Conservation (phyloP, 2,888 invertebrate species). For the Acleris laterana region DNA sequence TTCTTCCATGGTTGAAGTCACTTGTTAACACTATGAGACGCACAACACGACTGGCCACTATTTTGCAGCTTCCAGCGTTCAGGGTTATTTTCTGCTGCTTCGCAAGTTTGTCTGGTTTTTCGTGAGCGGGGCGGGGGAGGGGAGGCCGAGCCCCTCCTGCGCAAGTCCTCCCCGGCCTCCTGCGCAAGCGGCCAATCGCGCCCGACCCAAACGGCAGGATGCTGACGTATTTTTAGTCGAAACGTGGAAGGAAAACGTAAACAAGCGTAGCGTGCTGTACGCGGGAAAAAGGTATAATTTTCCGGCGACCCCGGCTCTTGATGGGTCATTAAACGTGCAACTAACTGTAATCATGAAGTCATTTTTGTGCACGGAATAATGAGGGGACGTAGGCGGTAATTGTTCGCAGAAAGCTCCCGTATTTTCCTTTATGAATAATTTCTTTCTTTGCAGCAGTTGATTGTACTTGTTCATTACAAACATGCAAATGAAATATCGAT, state of each 20-base stretch:
- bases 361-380: slow-evolving; percentile 18
- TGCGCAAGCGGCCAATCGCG: slow-evolving; percentile 76
- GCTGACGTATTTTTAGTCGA: slow-evolving; percentile 80
- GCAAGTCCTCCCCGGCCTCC: slow-evolving; percentile 72
- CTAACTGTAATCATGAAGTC: slow-evolving; percentile 33
- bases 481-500: neutral
- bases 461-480: too few relatives aligned
- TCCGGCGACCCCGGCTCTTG: slow-evolving; percentile 26
- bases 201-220: slow-evolving; percentile 82
- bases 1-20: slow-evolving; percentile 81
- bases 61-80: slow-evolving; percentile 77
- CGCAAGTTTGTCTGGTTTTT: slow-evolving; percentile 68
- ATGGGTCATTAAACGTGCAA: slow-evolving; percentile 36
- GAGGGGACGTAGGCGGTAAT: slow-evolving; percentile 10
- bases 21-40: slow-evolving; percentile 83
- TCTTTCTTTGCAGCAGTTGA: neutral
- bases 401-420: slow-evolving; percentile 1
- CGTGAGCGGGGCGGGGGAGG: slow-evolving; percentile 48
- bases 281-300: slow-evolving; percentile 55
- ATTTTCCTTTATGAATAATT: neutral
- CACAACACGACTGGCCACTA: slow-evolving; percentile 82
- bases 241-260: slow-evolving; percentile 82
- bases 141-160: slow-evolving; percentile 51
- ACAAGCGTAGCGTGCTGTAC: slow-evolving; percentile 68
- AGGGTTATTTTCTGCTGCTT: slow-evolving; percentile 82